Percentiles rank a stretch among this genome's conserved stretches.
Conservation (phyloP, 2,797 vertebrate genomes). For the Acridotheres tristis region DNA sequence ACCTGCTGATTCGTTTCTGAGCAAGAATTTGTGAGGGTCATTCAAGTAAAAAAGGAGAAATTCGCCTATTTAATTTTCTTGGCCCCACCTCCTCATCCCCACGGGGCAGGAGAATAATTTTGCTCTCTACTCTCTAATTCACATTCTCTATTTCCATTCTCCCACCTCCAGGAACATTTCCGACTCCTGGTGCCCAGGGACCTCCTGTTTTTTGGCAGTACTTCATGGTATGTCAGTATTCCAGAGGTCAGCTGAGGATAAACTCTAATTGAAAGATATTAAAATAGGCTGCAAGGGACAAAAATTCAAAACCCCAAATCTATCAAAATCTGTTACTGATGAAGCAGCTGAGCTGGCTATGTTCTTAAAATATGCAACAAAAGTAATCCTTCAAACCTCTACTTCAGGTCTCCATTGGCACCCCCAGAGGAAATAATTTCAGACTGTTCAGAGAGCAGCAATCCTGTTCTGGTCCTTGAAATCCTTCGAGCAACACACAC, state of each 20-base stretch:
- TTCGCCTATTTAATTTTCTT: background rate
- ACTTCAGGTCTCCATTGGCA: conserved; percentile 11
- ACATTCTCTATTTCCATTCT: background rate
- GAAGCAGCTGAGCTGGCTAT: background rate
- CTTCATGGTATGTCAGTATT: background rate
- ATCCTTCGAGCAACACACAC: conserved; percentile 29
- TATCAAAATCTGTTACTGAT: background rate
- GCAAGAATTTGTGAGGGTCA: background rate
- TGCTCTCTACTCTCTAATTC: background rate
- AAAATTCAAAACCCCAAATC: background rate
- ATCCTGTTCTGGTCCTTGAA: conserved; percentile 31
- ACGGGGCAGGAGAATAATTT: background rate
- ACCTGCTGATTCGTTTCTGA: background rate
- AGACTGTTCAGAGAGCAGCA: conserved; percentile 12
- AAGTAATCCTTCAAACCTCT: conserved; percentile 21
- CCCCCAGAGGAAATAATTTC: conserved; percentile 9
- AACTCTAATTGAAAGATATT: background rate
- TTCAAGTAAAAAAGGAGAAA: background rate
- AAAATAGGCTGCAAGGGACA: background rate
- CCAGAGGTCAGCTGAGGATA: conserved; percentile 41
- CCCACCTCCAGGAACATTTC: background rate
- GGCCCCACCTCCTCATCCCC: background rate
- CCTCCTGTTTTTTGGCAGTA: background rate
- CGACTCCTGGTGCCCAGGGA: background rate
- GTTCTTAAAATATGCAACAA: conserved; percentile 11